Conservation (phyloP, 2,113 vertebrate genomes). For the Eleginops maclovinus region DNA sequence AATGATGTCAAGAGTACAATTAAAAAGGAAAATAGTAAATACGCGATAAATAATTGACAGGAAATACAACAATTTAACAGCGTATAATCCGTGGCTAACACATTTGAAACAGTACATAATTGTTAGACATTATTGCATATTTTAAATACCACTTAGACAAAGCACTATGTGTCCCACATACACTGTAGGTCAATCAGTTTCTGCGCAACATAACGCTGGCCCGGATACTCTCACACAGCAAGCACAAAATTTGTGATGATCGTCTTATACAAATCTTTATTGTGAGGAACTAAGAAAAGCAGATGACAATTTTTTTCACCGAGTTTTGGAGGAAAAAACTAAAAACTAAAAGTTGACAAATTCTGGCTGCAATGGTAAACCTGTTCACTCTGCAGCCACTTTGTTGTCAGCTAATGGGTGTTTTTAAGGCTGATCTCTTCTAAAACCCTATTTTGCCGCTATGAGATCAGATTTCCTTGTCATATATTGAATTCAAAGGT, state of each 20-base stretch:
- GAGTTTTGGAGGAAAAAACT: slow-evolving; percentile 1
- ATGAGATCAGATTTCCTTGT: slow-evolving; percentile 57
- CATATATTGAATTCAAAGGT: slow-evolving; percentile 66
- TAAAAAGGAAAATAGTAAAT: no score
- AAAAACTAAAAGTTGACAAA: slow-evolving; percentile 7
- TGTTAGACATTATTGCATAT: background rate
- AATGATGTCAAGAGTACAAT: no score
- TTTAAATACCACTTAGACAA: background rate
- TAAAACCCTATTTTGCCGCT: slow-evolving; percentile 47
- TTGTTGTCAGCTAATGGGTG: slow-evolving; percentile 42
- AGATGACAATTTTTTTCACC: background rate
- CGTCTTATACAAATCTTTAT: background rate
- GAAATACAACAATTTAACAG: background rate
- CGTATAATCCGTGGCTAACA: background rate
- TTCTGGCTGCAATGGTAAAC: slow-evolving; percentile 11
- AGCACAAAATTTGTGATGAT: background rate
- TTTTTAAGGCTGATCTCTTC: slow-evolving; percentile 51
- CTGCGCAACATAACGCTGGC: background rate
- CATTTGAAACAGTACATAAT: no score
- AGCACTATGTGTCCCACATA: background rate
- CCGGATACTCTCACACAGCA: background rate
- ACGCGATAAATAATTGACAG: background rate
- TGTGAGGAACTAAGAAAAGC: background rate
- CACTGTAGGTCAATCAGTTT: background rate
- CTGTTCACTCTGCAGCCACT: slow-evolving; percentile 25